These are phyloP conservation scores for Potamarius usumacintae DNA, from an alignment of 2,113 vertebrate species.

Conservation along the genomic window DNA sequence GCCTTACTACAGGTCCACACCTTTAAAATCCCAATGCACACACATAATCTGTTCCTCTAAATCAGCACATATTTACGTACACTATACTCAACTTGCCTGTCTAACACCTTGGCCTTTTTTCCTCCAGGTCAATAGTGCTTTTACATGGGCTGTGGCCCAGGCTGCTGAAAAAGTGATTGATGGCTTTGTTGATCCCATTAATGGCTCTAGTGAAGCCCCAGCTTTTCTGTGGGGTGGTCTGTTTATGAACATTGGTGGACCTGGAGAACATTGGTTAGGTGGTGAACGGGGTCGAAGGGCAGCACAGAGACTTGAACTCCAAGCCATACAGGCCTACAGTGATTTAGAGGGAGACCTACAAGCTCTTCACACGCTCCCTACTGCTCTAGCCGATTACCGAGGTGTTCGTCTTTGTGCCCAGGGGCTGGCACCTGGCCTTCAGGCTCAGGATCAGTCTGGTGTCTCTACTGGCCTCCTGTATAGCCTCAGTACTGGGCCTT, in stretches of 20 bases:
- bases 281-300: conserved; percentile 75
- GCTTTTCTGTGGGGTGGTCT: conserved; percentile 78
- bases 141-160: conserved; percentile 71
- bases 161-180: conserved; percentile 76
- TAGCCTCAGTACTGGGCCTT: conserved; percentile 69
- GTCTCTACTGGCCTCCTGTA: conserved; percentile 72
- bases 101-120: background rate
- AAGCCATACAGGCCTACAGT: conserved; percentile 73
- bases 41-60: background rate
- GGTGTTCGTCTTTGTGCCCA: conserved; percentile 79
- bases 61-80: background rate
- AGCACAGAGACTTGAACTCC: conserved; percentile 75
- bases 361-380: conserved; percentile 77
- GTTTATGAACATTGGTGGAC: conserved; percentile 75
- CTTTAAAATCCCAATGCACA: background rate
- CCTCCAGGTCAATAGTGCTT: conserved; percentile 77
- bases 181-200: conserved; percentile 75
- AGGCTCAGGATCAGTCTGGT: conserved; percentile 64
- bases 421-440: conserved; percentile 76
- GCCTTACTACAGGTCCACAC: conserved; percentile 73
- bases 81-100: background rate
- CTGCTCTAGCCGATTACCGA: conserved; percentile 78
- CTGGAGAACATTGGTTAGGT: conserved; percentile 62
- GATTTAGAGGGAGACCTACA: conserved; percentile 65
- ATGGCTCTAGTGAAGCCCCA: conserved; percentile 71